phyloP scores from a whole-genome alignment of 53 echinoderm and acorn worm genomes.

The Luidia sarsii region DNA sequence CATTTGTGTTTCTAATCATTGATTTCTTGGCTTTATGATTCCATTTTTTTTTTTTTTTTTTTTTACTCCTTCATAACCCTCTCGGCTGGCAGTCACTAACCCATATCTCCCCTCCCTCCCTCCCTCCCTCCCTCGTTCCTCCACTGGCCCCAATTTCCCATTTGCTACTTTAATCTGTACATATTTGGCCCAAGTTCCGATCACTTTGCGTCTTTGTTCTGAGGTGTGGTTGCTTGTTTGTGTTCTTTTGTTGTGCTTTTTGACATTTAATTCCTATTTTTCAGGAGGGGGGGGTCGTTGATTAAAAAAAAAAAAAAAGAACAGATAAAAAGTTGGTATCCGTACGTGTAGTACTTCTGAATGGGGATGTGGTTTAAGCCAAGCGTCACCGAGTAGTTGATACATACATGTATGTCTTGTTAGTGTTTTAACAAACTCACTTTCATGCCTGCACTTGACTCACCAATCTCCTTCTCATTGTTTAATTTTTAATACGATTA shows the following conservation, averaged over 20 bases:
- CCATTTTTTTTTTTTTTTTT: constrained; percentile 15
- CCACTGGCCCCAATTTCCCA: too few species aligned
- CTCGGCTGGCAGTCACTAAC: constrained; percentile 50
- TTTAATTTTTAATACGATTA: too few species aligned
- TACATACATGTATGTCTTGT: background rate
- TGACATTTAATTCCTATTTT: background rate
- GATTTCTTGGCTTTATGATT: too few species aligned
- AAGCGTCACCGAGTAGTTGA: constrained; percentile 23
- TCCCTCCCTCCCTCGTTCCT: background rate
- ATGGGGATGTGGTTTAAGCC: constrained; percentile 18
- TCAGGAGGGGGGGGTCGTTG: too few species aligned
- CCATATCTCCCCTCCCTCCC: constrained; percentile 9
- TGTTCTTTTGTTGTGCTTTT: constrained; percentile 59
- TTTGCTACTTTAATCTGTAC: too few species aligned
- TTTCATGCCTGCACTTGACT: constrained; percentile 8
- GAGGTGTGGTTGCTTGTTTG: constrained; percentile 56
- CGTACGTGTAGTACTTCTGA: background rate
- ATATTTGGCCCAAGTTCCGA: too few species aligned
- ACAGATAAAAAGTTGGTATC: too few species aligned
- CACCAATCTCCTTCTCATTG: too few species aligned
- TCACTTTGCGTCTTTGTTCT: constrained; percentile 29
- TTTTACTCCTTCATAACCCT: constrained; percentile 2
- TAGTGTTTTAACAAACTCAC: constrained; percentile 46
- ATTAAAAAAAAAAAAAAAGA: too few species aligned
- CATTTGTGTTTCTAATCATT: background rate